Evolutionary conservation across 30 jellyfish, hydroid and myxozoan species (phyloP).

Genomic region (Turritopsis dohrnii): DNA sequence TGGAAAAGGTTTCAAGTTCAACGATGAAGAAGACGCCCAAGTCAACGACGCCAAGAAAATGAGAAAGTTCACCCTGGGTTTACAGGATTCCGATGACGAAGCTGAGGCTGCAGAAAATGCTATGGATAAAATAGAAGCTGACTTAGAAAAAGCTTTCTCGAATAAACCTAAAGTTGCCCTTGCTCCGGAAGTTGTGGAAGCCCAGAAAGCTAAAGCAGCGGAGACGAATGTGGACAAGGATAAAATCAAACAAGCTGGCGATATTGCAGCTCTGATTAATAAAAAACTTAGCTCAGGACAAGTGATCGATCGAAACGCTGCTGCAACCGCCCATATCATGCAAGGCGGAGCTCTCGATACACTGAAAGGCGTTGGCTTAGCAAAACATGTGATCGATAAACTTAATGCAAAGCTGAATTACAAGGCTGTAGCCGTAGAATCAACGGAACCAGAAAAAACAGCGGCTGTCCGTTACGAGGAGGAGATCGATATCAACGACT

Average conservation of each 20-base stretch:
- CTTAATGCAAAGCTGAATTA: conserved; percentile 89
- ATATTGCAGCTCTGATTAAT: conserved; percentile 82
- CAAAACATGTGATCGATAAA: conserved; percentile 95
- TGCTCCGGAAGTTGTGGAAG: conserved; percentile 92
- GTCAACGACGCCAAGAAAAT: conserved; percentile 75
- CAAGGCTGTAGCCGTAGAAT: conserved; percentile 83
- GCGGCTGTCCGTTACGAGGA: conserved; percentile 79
- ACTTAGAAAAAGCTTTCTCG: conserved; percentile 81
- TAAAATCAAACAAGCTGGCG: conserved; percentile 70
- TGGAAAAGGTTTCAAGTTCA: conserved; percentile 93
- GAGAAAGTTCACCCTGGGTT: conserved; percentile 93
- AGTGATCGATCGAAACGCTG: conserved; percentile 77
- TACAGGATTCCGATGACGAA: conserved; percentile 99
- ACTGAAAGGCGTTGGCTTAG: conserved; percentile 81
- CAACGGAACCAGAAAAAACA: conserved; percentile 58
- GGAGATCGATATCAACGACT: conserved; percentile 94
- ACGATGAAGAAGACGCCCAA: conserved; percentile 89
- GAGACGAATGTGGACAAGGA: conserved; percentile 54
- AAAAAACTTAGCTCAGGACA: conserved; percentile 82
- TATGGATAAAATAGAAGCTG: conserved; percentile 91
- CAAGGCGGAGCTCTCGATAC: conserved; percentile 84
- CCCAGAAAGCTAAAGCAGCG: conserved; percentile 42
- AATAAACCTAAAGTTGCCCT: conserved; percentile 83
- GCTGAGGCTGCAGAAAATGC: conserved; percentile 99
- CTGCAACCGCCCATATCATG: conserved; percentile 82